These are phyloP conservation scores for Gambelia wislizenii DNA, from an alignment of 2,797 vertebrate genomes.

Conservation along the genomic window DNA sequence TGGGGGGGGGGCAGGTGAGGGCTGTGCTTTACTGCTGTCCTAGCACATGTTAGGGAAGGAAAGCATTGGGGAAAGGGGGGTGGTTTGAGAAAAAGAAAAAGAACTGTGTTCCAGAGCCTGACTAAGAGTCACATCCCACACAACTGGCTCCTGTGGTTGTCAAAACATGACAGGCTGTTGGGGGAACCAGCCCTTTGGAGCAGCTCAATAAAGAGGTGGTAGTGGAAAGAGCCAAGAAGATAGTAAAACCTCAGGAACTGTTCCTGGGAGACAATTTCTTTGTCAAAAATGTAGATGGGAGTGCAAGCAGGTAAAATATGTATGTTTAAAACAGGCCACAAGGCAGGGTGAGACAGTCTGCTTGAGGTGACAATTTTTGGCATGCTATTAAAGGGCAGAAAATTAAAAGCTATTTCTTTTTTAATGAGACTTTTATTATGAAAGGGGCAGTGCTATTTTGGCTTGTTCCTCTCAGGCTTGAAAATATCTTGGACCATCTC, in stretches of 20 bases:
- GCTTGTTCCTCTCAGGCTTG: not conserved
- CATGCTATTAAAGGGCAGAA: not conserved
- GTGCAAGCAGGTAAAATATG: not conserved
- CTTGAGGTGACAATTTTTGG: not conserved
- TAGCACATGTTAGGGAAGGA: slow-evolving; percentile 1
- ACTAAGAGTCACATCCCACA: slow-evolving; percentile 35
- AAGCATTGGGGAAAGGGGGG: not conserved
- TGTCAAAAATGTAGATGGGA: not conserved
- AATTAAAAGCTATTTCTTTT: not conserved
- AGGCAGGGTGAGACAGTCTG: not conserved
- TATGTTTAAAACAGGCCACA: not conserved
- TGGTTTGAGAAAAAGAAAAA: not conserved
- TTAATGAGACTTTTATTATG: not conserved
- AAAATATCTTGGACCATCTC: not conserved
- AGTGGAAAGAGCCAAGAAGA: not conserved
- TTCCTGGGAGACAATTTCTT: not conserved
- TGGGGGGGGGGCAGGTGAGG: not conserved
- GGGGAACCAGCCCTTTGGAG: slow-evolving; percentile 18
- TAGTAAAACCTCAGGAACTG: not conserved
- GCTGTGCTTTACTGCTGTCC: not conserved
- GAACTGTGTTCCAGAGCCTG: slow-evolving; percentile 4
- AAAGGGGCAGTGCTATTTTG: not conserved
- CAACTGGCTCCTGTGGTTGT: slow-evolving; percentile 33
- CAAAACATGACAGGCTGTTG: slow-evolving; percentile 33
- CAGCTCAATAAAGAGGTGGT: not conserved